phyloP scores from a whole-genome alignment of 2,113 vertebrate genomes.

The Cathartes aura region DNA sequence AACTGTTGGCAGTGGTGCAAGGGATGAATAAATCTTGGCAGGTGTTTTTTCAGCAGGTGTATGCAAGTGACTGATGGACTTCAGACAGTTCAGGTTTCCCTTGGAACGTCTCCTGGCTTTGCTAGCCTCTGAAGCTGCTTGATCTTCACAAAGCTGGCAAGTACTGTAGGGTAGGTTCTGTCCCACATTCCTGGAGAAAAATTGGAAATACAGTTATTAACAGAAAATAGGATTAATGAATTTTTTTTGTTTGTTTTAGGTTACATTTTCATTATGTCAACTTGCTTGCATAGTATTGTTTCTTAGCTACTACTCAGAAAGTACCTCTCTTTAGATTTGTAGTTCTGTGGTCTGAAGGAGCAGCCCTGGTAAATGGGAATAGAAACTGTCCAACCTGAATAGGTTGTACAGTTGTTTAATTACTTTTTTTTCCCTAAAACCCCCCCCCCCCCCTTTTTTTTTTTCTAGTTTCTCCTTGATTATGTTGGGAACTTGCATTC shows the following conservation, averaged over 20 bases:
- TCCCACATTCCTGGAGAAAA: neutral
- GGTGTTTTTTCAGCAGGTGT: conserved; percentile 5
- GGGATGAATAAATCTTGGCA: neutral
- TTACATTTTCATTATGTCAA: neutral
- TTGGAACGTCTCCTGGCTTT: neutral
- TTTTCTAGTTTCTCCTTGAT: neutral
- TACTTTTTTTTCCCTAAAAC: fast-evolving
- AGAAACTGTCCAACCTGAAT: neutral
- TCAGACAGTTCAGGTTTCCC: neutral
- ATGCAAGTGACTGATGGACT: neutral
- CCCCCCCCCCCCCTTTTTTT: fast-evolving
- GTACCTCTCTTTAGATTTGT: neutral
- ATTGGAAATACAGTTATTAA: neutral
- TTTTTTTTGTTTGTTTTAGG: neutral
- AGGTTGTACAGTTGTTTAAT: neutral
- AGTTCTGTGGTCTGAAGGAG: neutral
- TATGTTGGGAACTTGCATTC: neutral
- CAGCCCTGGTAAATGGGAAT: neutral
- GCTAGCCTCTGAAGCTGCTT: neutral
- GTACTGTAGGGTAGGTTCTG: neutral
- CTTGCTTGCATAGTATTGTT: neutral
- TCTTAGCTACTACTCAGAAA: neutral
- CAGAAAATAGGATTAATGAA: neutral
- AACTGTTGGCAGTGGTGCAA: neutral
- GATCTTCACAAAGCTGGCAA: neutral